A percentile compares a stretch with the other conserved stretches of the same genome.
Evolutionary conservation across 2,888 invertebrate species (phyloP).

Genomic region (Nephrotoma guestfalica): DNA sequence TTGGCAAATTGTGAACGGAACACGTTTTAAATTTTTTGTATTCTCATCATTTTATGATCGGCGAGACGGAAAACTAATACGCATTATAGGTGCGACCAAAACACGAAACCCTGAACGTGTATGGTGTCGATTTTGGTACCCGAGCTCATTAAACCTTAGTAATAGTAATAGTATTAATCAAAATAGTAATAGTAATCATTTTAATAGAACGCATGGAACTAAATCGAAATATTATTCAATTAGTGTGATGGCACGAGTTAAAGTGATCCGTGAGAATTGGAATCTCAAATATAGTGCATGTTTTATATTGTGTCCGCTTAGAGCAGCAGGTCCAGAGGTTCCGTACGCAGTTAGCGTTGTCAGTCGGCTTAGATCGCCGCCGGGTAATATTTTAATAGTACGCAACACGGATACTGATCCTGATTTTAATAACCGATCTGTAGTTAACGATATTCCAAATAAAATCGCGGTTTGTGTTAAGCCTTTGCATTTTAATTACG

Average conservation of each 20-base stretch:
- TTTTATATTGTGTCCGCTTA: constrained; percentile 69
- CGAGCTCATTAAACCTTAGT: constrained; percentile 14
- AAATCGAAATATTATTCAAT: constrained; percentile 36
- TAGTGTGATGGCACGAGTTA: constrained; percentile 60
- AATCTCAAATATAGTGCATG: constrained; percentile 84
- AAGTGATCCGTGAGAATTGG: constrained; percentile 86
- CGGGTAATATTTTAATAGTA: constrained; percentile 48
- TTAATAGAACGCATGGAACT: constrained; percentile 8
- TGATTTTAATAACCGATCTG: constrained; percentile 22
- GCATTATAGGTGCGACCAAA: constrained; percentile 78
- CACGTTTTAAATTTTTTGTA: constrained; percentile 68
- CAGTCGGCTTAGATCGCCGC: constrained; percentile 40
- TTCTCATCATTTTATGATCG: constrained; percentile 83
- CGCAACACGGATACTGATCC: constrained; percentile 39
- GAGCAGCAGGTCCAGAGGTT: constrained; percentile 38
- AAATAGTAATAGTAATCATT: neutral
- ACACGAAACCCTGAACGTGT: constrained; percentile 72
- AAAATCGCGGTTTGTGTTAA: constrained; percentile 74
- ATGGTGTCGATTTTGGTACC: constrained; percentile 66
- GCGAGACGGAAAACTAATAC: constrained; percentile 49
- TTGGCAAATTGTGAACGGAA: constrained; percentile 48
- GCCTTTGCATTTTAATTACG: constrained; percentile 79
- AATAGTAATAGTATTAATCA: neutral
- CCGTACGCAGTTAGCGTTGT: constrained; percentile 60
- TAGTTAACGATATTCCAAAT: constrained; percentile 27